Evolutionary conservation across 2,113 vertebrate species (phyloP).

Genomic region (Spea bombifrons): DNA sequence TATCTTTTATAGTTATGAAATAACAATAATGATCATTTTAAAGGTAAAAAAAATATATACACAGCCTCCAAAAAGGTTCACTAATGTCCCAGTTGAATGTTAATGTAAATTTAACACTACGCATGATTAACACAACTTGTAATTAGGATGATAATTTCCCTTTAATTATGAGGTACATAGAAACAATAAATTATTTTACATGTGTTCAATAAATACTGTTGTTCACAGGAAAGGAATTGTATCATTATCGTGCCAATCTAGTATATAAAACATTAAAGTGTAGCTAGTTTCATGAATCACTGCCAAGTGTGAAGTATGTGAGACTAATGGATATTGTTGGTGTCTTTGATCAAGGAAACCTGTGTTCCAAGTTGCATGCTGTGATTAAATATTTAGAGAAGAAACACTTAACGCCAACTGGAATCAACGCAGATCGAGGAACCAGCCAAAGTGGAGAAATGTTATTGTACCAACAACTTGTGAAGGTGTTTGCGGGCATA

Average conservation of each 20-base stretch:
- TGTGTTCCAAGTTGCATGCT: background rate
- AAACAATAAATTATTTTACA: background rate
- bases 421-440: background rate
- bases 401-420: background rate
- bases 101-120: too few species aligned
- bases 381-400: constrained; percentile 6
- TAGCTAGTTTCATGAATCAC: background rate
- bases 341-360: background rate
- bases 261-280: background rate
- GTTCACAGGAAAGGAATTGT: background rate
- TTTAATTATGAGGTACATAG: background rate
- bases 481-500: background rate
- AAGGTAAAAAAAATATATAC: too few species aligned
- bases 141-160: background rate
- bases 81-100: too few species aligned
- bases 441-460: background rate
- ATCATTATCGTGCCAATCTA: background rate
- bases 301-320: background rate
- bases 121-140: too few species aligned
- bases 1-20: too few species aligned
- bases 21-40: too few species aligned
- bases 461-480: background rate
- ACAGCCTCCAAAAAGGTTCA: too few species aligned
- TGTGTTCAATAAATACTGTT: background rate
- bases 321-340: background rate